Evolutionary conservation across 1,140 invertebrate species (phyloP).

Genomic region (Carposina sasakii): DNA sequence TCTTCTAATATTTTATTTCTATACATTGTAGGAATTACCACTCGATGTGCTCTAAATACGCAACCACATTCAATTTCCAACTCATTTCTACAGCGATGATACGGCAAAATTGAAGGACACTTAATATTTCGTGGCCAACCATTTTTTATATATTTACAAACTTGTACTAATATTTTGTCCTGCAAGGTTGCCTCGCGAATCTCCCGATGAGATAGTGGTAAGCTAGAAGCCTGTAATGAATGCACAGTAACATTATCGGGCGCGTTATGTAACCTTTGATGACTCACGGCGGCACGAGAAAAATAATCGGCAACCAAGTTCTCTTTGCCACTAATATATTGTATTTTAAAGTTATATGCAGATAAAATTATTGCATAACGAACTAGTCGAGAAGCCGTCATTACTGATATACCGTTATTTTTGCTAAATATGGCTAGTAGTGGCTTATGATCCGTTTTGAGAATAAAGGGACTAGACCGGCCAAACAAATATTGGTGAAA

Average conservation of each 20-base stretch:
- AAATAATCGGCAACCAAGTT: neutral
- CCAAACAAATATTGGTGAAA: constrained; percentile 3
- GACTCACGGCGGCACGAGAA: neutral
- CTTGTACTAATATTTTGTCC: neutral
- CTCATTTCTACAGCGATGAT: neutral
- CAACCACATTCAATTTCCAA: neutral
- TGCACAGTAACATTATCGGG: neutral
- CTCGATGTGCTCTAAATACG: neutral
- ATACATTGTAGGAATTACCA: neutral
- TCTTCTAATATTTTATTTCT: neutral
- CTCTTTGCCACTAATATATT: neutral
- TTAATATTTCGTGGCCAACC: neutral
- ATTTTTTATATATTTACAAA: neutral
- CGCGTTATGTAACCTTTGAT: neutral
- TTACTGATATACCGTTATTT: neutral
- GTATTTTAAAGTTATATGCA: neutral
- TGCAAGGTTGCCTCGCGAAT: neutral
- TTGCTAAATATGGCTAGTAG: neutral
- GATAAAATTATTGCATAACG: neutral
- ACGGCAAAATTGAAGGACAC: neutral
- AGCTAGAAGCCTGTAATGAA: neutral
- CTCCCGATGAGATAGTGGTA: neutral
- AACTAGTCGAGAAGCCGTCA: neutral
- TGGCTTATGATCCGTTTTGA: neutral
- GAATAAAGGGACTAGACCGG: neutral